phyloP scores from a whole-genome alignment of 2,888 invertebrate genomes.

The Kuschelorhynchus macadamiae region DNA sequence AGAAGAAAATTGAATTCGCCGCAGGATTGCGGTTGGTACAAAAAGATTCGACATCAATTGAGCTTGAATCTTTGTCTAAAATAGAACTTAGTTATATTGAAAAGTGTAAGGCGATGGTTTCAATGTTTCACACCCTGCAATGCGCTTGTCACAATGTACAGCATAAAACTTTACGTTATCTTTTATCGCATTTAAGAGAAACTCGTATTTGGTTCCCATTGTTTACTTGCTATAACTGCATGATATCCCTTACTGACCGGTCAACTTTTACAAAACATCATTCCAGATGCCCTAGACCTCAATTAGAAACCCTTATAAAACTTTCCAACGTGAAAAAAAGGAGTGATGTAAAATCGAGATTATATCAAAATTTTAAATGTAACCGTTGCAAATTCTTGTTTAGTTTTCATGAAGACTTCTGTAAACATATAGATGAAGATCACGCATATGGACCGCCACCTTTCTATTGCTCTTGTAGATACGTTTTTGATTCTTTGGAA shows the following conservation, averaged over 20 bases:
- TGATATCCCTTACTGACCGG: slow-evolving; percentile 71
- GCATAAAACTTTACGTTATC: slow-evolving; percentile 60
- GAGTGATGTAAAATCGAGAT: slow-evolving; percentile 62
- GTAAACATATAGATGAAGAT: slow-evolving; percentile 63
- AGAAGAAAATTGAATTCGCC: slow-evolving; percentile 65
- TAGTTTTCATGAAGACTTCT: slow-evolving; percentile 64
- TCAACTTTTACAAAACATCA: slow-evolving; percentile 63
- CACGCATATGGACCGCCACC: slow-evolving; percentile 59
- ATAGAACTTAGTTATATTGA: slow-evolving; percentile 64
- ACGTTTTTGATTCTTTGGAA: slow-evolving; percentile 61
- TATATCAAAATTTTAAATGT: slow-evolving; percentile 66
- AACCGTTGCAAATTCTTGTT: slow-evolving; percentile 63
- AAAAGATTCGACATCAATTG: slow-evolving; percentile 58
- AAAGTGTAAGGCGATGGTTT: slow-evolving; percentile 64
- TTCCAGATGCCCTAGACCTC: slow-evolving; percentile 58
- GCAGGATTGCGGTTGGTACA: slow-evolving; percentile 63
- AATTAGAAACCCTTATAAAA: slow-evolving; percentile 60
- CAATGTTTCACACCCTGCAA: slow-evolving; percentile 61
- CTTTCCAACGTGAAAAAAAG: slow-evolving; percentile 62
- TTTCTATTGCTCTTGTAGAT: slow-evolving; percentile 59
- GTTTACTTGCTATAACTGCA: slow-evolving; percentile 76
- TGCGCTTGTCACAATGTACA: slow-evolving; percentile 65
- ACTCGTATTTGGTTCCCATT: slow-evolving; percentile 71
- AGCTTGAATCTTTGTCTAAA: slow-evolving; percentile 60
- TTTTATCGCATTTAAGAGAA: slow-evolving; percentile 64